Evolutionary conservation across 2,888 invertebrate genomes (phyloP).

Genomic region (Pammene fasciana): DNA sequence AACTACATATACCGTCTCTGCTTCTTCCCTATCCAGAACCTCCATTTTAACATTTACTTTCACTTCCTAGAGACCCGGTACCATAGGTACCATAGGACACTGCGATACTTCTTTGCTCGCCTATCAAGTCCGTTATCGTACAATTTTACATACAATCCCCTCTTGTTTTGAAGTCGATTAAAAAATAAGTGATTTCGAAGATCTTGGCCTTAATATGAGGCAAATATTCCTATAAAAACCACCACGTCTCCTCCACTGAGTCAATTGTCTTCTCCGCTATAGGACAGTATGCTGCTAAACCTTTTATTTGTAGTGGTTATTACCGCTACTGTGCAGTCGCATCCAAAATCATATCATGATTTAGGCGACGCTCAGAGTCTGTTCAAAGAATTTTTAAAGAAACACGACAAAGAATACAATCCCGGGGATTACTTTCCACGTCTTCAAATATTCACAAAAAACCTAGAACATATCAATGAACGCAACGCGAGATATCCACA

Average conservation of each 20-base stretch:
- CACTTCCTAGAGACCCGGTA: too few relatives aligned
- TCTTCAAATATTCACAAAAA: slow-evolving; percentile 4
- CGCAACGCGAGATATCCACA: neutral
- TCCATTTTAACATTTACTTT: too few relatives aligned
- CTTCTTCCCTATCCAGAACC: too few relatives aligned
- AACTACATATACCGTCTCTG: too few relatives aligned
- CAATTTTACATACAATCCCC: too few relatives aligned
- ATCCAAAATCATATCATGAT: neutral
- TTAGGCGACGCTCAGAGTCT: neutral
- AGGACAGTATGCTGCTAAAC: neutral
- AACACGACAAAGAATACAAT: neutral
- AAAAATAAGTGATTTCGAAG: too few relatives aligned
- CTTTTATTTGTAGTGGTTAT: neutral
- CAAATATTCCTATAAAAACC: too few relatives aligned
- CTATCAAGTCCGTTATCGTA: too few relatives aligned
- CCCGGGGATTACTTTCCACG: slow-evolving; percentile 5
- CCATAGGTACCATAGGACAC: too few relatives aligned
- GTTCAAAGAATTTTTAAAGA: neutral
- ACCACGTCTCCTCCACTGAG: too few relatives aligned
- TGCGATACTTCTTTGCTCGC: too few relatives aligned
- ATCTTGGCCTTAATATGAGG: neutral
- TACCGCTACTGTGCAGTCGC: neutral
- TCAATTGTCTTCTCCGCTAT: neutral
- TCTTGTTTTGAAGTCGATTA: too few relatives aligned
- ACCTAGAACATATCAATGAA: neutral